These are phyloP conservation scores for Drosophila ustulata DNA, from an alignment of 2,888 invertebrate genomes.

Conservation along the genomic window DNA sequence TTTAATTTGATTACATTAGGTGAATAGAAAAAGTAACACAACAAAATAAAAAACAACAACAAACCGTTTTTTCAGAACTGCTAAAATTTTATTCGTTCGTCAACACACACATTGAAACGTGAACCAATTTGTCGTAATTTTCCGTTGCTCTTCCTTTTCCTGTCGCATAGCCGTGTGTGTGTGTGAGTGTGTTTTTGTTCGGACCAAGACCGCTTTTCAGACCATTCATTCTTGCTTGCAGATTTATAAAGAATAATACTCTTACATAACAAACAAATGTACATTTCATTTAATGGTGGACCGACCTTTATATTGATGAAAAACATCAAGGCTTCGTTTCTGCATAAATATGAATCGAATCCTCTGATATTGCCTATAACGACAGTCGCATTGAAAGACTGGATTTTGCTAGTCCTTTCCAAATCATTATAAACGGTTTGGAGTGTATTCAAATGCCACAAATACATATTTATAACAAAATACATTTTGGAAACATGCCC, in stretches of 20 bases:
- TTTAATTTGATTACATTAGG: slow-evolving; percentile 76
- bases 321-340: not conserved
- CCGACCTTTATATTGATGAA: not conserved
- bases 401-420: too few relatives aligned
- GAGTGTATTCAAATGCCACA: too few relatives aligned
- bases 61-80: slow-evolving; percentile 26
- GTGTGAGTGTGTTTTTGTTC: not conserved
- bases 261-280: slow-evolving; percentile 6
- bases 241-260: not conserved
- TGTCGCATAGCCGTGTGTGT: not conserved
- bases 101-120: slow-evolving; percentile 9
- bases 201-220: not conserved
- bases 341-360: not conserved
- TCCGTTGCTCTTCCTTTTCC: slow-evolving; percentile 26
- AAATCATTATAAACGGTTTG: too few relatives aligned
- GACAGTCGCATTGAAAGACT: not conserved
- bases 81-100: slow-evolving; percentile 41
- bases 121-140: slow-evolving; percentile 57
- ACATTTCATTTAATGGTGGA: slow-evolving; percentile 4
- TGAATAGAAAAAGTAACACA: slow-evolving; percentile 45
- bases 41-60: slow-evolving; percentile 11
- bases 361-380: not conserved
- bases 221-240: not conserved
- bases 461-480: not conserved
- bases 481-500: not conserved